These are phyloP conservation scores for Pteropus rufus DNA, from an alignment of 2,797 vertebrate species.

Conservation along the genomic window DNA sequence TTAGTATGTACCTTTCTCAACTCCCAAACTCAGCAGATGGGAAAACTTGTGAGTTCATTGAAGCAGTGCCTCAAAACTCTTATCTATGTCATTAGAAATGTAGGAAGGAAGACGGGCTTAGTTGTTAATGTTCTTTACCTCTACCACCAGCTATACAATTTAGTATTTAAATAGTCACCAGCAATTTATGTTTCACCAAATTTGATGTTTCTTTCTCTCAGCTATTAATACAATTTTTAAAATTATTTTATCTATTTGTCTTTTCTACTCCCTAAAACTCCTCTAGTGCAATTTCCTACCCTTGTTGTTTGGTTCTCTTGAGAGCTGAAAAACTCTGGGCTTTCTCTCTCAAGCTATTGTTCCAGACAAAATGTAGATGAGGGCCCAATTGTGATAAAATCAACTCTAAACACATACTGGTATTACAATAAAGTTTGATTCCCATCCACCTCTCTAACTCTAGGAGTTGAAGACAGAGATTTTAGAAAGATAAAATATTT, in stretches of 20 bases:
- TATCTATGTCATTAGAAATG: background rate
- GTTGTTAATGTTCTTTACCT: background rate
- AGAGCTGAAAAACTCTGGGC: background rate
- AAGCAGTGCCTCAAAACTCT: background rate
- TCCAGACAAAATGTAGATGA: background rate
- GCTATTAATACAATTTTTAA: background rate
- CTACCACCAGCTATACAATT: background rate
- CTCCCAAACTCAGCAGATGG: background rate
- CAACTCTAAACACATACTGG: background rate
- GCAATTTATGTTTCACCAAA: background rate
- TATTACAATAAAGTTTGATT: background rate
- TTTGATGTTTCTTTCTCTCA: background rate
- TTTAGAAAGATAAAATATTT: background rate
- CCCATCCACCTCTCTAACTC: background rate
- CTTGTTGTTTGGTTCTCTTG: background rate
- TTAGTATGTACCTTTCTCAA: background rate
- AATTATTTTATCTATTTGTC: background rate
- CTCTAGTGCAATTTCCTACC: background rate
- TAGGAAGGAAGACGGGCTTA: background rate
- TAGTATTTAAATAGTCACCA: background rate
- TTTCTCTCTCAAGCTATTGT: background rate
- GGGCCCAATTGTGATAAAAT: background rate
- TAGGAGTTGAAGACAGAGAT: background rate
- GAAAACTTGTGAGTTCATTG: background rate
- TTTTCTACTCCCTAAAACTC: background rate